Percentiles rank a stretch among this genome's conserved stretches.
Conservation (phyloP, 1,140 invertebrate genomes). For the Harpegnathos saltator region DNA sequence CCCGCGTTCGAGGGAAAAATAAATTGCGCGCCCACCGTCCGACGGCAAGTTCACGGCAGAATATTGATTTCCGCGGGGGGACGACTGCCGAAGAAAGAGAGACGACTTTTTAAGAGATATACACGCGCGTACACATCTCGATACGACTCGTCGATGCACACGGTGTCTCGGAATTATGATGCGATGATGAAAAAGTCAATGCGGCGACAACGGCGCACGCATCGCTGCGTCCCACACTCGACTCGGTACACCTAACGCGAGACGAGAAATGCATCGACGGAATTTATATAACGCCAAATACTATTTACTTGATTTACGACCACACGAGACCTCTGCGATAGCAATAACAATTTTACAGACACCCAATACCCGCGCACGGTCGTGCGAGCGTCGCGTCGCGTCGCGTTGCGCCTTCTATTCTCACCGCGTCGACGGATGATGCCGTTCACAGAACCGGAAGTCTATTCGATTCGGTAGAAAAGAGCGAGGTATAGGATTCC, state of each 20-base stretch:
- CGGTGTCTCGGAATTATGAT: conserved; percentile 1
- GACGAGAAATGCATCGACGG: neutral
- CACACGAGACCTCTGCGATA: neutral
- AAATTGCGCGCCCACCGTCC: conserved; percentile 65
- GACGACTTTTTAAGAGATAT: conserved; percentile 63
- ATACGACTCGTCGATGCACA: neutral
- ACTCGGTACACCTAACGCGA: too few relatives aligned
- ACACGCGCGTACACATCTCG: conserved; percentile 47
- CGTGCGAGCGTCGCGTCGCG: neutral
- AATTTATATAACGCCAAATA: neutral
- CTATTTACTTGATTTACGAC: neutral
- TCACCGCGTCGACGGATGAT: conserved; percentile 74
- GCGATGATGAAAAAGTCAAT: neutral
- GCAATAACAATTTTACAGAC: conserved; percentile 14
- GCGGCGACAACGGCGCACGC: neutral
- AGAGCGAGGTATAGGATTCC: conserved; percentile 50
- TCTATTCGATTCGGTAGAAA: conserved; percentile 69
- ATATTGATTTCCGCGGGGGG: conserved; percentile 73
- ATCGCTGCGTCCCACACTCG: too few relatives aligned
- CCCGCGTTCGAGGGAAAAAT: conserved; percentile 54
- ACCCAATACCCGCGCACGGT: conserved; percentile 6
- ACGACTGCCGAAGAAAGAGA: conserved; percentile 43
- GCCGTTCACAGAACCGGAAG: conserved; percentile 73
- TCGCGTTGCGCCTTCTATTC: conserved; percentile 68
- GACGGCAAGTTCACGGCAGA: conserved; percentile 59